Evolutionary conservation across 2,113 vertebrate species (phyloP), one percentile per base, ranked within the genome.

Genomic region (Hymenochirus boettgeri): DNA sequence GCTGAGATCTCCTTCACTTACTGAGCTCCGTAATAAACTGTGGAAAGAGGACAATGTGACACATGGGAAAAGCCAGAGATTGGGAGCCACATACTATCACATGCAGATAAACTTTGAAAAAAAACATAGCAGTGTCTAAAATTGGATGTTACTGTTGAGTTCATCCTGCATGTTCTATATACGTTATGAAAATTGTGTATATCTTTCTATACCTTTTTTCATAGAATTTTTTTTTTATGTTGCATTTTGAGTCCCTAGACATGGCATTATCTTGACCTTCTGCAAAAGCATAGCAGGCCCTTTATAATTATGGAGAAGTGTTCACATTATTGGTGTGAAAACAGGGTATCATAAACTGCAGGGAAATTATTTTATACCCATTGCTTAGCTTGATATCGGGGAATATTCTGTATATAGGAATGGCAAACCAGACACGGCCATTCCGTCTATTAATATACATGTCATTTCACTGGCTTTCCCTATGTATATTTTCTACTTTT

Each of bases 51-150:
- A 60, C 64, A 48, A 62, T 69, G 48, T 21, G 1, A 2, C 3
- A 1, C 65, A 62, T 33, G 71, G 29, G 2, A 76, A 73, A 63
- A 71, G 65, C 72, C 71, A 71, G 75, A 79, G 72, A 27, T 35
- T 70, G 66, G 62, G 64, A 78, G 77, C 35, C 82, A 82, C 56
- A 74, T 64, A 57, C 42, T 76, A 25, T 76, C 82, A 69, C 88
- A 81, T 21, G 85, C 82, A 69, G 86, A 85, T 85, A 74, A 77
- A 73, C n/a, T n/a, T n/a, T 70, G 71, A 62, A 91, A 83, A 81
- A 90, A 88, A 80, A 91, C 90, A 84, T 93, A 95, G 86, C 89
- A 86, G 74, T 50, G 4, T 39, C 77, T 65, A 76, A 52, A n/a
- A 77, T 35, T 35, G 33, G 33, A 65, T n/a, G n/a, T n/a, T n/a